Base-by-base conservation (phyloP, 2,797 vertebrate genomes). In the Denticeps clupeoides region DNA sequence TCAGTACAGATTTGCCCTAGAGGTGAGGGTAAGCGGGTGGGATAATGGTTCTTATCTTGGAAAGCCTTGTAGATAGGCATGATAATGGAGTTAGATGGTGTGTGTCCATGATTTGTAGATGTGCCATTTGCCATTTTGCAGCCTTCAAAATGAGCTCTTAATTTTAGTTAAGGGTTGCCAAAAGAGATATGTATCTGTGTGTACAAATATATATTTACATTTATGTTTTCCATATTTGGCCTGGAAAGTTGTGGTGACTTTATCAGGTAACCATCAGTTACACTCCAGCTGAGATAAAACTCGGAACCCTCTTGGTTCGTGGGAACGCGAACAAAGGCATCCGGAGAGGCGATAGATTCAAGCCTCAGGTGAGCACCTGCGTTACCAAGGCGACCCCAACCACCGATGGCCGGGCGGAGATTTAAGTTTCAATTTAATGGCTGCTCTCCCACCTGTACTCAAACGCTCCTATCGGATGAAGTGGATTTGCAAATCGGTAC, bases 381-480 rank as follows among this genome's bases (percentile, higher is more conserved):
- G 3, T 11, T 49, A 63, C 32, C 24, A 24, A 16, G 15, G 41
- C 11, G 6, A 27, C 46, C 46, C 10, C 58, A 12, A 50, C 12
- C 28, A 51, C 52, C 23, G 28, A 27, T n/a, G 9, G 5, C 24
- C 31, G 10, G 23, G 21, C 35, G 5, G 42, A 29, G 9, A 1
- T 32, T 26, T 25, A 13, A 45, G n/a, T 38, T 19, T 44, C 1
- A 35, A 57, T 58, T 41, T 49, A 24, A 49, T 37, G 3, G 46
- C 22, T 16, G 3, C 15, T 45, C 15, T 15, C 24, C 51, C 42
- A 23, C 22, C 45, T 33, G 22, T 16, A 52, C 45, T 56, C 33
- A 55, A 21, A 56, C 53, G 15, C 1, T 2, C 40, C 38, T 35
- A 42, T 68, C 57, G 59, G 32, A 35, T 35, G 32, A 32, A 35